These are phyloP conservation scores for Podarcis raffonei DNA, from an alignment of 2,113 vertebrate genomes.

Conservation along the genomic window DNA sequence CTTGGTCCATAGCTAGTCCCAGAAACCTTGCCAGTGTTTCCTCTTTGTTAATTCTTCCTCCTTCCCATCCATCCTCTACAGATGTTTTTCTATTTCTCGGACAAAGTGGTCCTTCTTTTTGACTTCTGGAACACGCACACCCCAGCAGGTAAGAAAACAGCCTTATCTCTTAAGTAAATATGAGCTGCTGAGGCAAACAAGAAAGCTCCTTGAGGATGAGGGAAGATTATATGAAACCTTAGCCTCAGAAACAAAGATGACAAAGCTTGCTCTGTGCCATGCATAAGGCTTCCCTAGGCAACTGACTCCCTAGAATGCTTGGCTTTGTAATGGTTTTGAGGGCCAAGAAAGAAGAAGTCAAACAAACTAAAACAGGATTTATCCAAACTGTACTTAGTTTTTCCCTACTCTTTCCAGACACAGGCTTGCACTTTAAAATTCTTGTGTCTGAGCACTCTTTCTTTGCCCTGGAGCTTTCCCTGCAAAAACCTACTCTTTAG, in stretches of 20 bases:
- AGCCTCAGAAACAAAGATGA: background rate
- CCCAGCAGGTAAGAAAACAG: constrained; percentile 79
- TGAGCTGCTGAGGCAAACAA: background rate
- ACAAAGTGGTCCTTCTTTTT: constrained; percentile 87
- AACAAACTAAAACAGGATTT: no score
- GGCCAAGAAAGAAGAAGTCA: background rate
- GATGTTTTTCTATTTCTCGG: constrained; percentile 90
- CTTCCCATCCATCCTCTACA: constrained; percentile 50
- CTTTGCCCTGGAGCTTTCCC: no score
- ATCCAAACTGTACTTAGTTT: no score
- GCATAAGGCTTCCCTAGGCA: background rate
- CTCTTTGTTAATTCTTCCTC: constrained; percentile 7
- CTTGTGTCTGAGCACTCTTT: no score
- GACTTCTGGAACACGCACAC: constrained; percentile 91
- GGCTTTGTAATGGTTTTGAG: background rate
- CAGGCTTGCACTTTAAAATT: no score
- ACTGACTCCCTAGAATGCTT: background rate
- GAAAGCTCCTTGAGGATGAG: background rate
- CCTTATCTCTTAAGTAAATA: background rate
- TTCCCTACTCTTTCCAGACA: no score
- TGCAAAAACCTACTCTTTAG: no score
- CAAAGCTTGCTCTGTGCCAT: background rate
- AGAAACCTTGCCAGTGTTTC: accelerated
- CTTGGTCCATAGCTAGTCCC: accelerated
- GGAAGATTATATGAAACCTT: background rate